phyloP scores from a whole-genome alignment of 2,888 invertebrate species.

The Nymphalis urticae region DNA sequence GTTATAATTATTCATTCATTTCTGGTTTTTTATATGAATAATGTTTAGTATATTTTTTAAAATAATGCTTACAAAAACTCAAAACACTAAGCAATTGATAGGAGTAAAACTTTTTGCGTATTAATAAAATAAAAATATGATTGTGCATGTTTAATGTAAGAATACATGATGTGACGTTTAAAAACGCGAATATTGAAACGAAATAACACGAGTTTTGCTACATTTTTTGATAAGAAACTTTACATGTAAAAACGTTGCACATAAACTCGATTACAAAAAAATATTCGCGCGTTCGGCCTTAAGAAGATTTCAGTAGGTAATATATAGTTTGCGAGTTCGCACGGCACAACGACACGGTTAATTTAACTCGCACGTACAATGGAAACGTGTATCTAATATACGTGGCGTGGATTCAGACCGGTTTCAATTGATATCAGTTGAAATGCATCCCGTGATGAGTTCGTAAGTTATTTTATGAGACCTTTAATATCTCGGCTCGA shows the following conservation, averaged over 20 bases:
- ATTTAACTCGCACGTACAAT: constrained; percentile 17
- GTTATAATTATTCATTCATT: too few relatives aligned
- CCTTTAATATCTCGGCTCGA: constrained; percentile 22
- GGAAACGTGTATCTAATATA: constrained; percentile 18
- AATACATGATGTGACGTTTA: neutral
- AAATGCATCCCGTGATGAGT: constrained; percentile 30
- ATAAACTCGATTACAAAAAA: too few relatives aligned
- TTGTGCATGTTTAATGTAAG: too few relatives aligned
- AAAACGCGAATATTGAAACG: neutral
- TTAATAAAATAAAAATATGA: too few relatives aligned
- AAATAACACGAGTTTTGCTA: neutral
- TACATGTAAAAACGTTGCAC: too few relatives aligned
- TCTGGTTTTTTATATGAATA: too few relatives aligned
- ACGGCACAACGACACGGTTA: constrained; percentile 2
- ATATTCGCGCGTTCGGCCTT: too few relatives aligned
- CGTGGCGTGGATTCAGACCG: constrained; percentile 13
- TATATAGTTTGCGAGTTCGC: neutral
- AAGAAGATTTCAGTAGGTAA: neutral
- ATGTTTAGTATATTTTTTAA: too few relatives aligned
- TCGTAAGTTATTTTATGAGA: constrained; percentile 17
- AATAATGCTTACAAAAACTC: too few relatives aligned
- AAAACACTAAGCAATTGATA: too few relatives aligned
- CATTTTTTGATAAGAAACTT: too few relatives aligned
- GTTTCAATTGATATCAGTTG: constrained; percentile 26
- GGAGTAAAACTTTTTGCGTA: too few relatives aligned